phyloP scores from a whole-genome alignment of 2,113 vertebrate genomes.

The Gambusia holbrooki region DNA sequence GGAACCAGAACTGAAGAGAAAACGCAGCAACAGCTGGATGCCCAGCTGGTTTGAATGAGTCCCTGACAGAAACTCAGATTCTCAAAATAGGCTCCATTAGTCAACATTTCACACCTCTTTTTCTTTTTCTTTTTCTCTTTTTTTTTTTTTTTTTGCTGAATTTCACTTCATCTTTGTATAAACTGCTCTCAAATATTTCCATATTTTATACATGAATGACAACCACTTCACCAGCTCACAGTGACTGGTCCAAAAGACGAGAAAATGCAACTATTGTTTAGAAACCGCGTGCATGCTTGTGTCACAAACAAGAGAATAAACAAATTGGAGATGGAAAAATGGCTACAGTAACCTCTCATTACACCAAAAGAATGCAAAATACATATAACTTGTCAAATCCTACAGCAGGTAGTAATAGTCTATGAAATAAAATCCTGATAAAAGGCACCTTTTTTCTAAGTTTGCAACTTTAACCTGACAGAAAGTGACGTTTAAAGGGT shows the following conservation, averaged over 20 bases:
- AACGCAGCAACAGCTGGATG: conserved; percentile 35
- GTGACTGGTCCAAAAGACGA: neutral
- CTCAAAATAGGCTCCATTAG: conserved; percentile 48
- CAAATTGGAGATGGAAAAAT: too few relatives aligned
- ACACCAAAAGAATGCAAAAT: neutral
- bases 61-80: conserved; percentile 37
- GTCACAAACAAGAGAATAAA: neutral
- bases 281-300: neutral
- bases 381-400: neutral
- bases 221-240: neutral
- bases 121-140: neutral
- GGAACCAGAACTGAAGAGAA: conserved; percentile 7
- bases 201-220: neutral
- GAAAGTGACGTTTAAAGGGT: neutral
- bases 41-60: conserved; percentile 48
- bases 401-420: neutral
- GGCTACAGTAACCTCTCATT: neutral
- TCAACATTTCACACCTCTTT: conserved; percentile 20
- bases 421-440: too few relatives aligned
- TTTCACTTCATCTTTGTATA: conserved; percentile 11
- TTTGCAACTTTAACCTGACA: neutral
- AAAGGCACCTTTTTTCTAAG: neutral
- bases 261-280: neutral
- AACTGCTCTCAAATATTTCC: neutral
- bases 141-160: neutral